Evolutionary conservation across 2,113 vertebrate species (phyloP).

Genomic region (Ailuropoda melanoleuca): DNA sequence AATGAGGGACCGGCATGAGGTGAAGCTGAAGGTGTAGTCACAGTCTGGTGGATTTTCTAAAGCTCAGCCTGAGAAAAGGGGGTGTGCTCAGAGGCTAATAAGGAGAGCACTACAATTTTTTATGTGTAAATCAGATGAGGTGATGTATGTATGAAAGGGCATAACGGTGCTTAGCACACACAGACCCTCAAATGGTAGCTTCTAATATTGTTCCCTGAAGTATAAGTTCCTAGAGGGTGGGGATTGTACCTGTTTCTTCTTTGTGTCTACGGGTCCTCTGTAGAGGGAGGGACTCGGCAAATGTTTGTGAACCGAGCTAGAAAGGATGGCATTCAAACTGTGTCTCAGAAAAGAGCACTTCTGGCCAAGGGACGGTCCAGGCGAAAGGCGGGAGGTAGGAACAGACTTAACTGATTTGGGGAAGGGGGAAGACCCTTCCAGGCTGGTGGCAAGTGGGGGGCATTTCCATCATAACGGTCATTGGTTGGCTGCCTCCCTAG

Average conservation of each 20-base stretch:
- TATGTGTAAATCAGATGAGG: neutral
- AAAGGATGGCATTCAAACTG: neutral
- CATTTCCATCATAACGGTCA: neutral
- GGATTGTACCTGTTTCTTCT: neutral
- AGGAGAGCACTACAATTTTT: neutral
- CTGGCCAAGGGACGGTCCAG: neutral
- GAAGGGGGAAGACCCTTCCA: neutral
- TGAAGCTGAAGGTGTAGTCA: neutral
- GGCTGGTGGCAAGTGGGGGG: neutral
- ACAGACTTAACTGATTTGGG: neutral
- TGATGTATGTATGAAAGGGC: neutral
- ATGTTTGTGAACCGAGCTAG: neutral
- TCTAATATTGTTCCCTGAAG: neutral
- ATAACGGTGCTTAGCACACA: neutral
- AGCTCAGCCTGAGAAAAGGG: neutral
- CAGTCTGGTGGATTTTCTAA: neutral
- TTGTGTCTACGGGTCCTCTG: neutral
- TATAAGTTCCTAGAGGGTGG: neutral
- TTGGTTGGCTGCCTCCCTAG: neutral
- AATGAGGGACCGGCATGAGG: neutral
- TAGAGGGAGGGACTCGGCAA: neutral
- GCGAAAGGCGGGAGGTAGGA: neutral
- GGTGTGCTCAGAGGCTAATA: neutral
- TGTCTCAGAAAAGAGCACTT: neutral
- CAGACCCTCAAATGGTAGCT: neutral